Conservation (phyloP, 1,140 invertebrate genomes). For the Oscheius sp. region DNA sequence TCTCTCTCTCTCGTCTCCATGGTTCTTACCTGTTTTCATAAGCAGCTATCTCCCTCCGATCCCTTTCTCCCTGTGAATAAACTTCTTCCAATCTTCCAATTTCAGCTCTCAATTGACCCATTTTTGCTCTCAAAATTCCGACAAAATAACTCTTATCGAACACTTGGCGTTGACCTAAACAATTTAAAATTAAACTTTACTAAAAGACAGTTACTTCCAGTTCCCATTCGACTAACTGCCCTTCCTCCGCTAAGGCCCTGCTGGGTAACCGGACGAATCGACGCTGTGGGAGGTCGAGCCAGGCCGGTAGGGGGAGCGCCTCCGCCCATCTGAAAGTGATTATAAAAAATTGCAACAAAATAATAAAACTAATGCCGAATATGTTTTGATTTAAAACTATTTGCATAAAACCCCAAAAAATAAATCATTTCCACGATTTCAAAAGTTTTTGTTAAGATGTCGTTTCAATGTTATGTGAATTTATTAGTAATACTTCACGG, state of each 20-base stretch:
- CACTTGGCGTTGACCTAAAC: conserved; percentile 1
- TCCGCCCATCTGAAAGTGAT: not conserved
- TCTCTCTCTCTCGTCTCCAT: too few species aligned
- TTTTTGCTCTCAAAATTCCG: not conserved
- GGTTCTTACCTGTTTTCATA: not conserved
- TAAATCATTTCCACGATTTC: too few species aligned
- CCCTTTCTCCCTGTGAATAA: not conserved
- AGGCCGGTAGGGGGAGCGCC: not conserved
- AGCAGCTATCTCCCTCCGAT: not conserved
- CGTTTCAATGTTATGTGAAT: too few species aligned
- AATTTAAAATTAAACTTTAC: too few species aligned
- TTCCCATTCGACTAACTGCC: not conserved
- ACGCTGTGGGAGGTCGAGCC: not conserved
- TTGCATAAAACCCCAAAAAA: too few species aligned
- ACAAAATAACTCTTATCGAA: not conserved
- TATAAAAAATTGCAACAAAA: not conserved
- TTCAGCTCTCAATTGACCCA: not conserved
- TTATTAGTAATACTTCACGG: too few species aligned
- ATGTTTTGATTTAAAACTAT: too few species aligned
- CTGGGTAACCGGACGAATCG: not conserved
- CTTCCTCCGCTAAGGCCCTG: not conserved
- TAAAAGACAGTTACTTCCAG: too few species aligned
- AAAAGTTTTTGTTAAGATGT: too few species aligned
- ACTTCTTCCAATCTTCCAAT: not conserved
- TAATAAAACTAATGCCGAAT: too few species aligned